Evolutionary conservation across 2,113 vertebrate species (phyloP).

Genomic region (Apus apus): DNA sequence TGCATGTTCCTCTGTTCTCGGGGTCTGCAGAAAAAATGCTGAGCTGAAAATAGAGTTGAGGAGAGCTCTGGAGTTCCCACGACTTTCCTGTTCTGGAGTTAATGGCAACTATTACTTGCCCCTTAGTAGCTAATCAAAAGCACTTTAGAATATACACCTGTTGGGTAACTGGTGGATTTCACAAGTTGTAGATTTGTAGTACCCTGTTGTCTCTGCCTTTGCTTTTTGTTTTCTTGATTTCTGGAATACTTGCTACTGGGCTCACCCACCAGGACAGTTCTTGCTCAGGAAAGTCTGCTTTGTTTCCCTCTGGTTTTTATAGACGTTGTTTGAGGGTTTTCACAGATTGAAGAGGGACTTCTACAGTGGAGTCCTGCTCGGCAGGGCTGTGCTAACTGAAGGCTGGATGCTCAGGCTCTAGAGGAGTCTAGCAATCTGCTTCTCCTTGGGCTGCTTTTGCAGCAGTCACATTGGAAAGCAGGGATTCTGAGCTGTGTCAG

Average conservation of each 20-base stretch:
- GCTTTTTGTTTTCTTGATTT: neutral
- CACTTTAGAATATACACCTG: neutral
- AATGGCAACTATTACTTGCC: slow-evolving; percentile 36
- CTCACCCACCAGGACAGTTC: neutral
- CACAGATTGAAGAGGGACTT: neutral
- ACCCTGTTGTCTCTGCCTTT: neutral
- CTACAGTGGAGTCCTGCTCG: neutral
- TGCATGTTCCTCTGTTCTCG: neutral
- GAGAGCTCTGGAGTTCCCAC: neutral
- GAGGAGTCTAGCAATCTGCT: neutral
- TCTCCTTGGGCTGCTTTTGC: neutral
- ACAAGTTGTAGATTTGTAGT: neutral
- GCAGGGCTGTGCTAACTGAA: neutral
- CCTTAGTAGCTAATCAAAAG: slow-evolving; percentile 34
- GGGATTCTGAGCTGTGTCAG: neutral
- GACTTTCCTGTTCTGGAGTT: neutral
- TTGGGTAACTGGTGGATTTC: neutral
- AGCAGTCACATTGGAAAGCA: neutral
- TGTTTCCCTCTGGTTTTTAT: neutral
- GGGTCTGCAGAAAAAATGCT: neutral
- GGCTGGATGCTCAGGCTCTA: neutral
- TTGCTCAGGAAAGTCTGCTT: neutral
- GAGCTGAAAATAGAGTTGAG: neutral
- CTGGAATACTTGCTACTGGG: neutral
- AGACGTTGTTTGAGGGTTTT: neutral